These are phyloP conservation scores for Boulengerochromis microlepis DNA, from an alignment of 2,113 vertebrate species.

Conservation along the genomic window DNA sequence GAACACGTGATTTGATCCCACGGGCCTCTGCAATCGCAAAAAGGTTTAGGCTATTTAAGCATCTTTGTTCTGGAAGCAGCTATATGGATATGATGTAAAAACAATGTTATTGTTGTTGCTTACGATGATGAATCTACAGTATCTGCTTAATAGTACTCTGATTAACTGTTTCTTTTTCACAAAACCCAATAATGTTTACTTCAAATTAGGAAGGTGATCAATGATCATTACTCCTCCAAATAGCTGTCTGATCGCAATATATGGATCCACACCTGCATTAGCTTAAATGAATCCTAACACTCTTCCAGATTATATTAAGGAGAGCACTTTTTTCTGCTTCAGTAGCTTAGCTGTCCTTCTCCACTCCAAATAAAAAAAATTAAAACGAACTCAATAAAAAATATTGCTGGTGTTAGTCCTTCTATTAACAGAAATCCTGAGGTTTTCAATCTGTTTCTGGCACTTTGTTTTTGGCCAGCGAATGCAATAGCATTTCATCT, in stretches of 20 bases:
- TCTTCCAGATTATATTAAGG: neutral
- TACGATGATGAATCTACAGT: neutral
- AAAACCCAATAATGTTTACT: neutral
- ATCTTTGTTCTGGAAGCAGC: neutral
- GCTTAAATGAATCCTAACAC: neutral
- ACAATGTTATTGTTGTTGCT: neutral
- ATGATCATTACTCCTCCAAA: neutral
- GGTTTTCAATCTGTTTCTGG: conserved; percentile 21
- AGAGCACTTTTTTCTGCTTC: neutral
- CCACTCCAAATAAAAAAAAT: neutral
- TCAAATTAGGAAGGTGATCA: neutral
- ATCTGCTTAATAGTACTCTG: neutral
- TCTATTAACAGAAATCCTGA: conserved; percentile 7
- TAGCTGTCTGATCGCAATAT: neutral
- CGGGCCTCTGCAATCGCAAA: neutral
- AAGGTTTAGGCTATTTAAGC: neutral
- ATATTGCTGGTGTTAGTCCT: neutral
- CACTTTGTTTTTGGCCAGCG: conserved; percentile 17
- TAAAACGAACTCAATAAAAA: neutral
- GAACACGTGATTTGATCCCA: neutral
- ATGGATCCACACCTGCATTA: neutral
- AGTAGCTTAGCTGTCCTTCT: neutral
- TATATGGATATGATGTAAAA: neutral
- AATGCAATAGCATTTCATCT: conserved; percentile 32
- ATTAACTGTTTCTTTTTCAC: neutral